A percentile compares a stretch with the other conserved stretches of the same genome.
Evolutionary conservation across 2,113 vertebrate species (phyloP).

Genomic region (Ranitomeya variabilis): DNA sequence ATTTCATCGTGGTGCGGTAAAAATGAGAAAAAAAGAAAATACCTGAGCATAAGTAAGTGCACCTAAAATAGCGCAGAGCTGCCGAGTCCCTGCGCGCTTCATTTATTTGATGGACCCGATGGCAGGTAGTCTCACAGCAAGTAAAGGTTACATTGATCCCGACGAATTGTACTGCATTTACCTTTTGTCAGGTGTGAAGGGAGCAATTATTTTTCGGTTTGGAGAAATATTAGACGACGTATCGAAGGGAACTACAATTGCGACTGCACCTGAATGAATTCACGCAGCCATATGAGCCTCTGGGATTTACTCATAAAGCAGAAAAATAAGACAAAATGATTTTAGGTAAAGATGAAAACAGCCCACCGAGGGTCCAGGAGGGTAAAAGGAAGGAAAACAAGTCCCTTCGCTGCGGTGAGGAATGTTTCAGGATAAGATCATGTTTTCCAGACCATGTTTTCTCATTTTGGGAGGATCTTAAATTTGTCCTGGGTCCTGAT

Average conservation of each 20-base stretch:
- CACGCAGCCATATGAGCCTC: background rate
- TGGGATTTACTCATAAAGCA: constrained; percentile 18
- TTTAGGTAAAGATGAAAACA: background rate
- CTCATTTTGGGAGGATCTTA: background rate
- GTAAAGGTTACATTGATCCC: constrained; percentile 3
- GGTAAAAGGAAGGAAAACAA: background rate
- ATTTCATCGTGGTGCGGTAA: background rate
- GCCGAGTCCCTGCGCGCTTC: constrained; percentile 36
- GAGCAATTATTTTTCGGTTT: constrained; percentile 49
- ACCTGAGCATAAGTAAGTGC: background rate
- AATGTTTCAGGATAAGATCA: background rate
- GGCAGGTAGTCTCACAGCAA: constrained; percentile 24
- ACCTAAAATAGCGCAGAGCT: background rate
- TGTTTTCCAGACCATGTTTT: no score
- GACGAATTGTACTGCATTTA: constrained; percentile 15
- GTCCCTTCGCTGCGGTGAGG: background rate
- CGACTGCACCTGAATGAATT: background rate
- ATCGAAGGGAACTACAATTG: background rate
- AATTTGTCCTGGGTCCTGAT: background rate
- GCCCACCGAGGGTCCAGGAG: background rate
- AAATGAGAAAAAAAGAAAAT: background rate
- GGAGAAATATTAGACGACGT: constrained; percentile 30
- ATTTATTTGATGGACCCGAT: constrained; percentile 49
- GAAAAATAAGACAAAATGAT: constrained; percentile 8
- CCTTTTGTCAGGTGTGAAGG: constrained; percentile 50